Percentiles rank a stretch among this genome's conserved stretches.
Evolutionary conservation across 2,113 vertebrate genomes (phyloP).

Genomic region (Oreotrochilus melanogaster): DNA sequence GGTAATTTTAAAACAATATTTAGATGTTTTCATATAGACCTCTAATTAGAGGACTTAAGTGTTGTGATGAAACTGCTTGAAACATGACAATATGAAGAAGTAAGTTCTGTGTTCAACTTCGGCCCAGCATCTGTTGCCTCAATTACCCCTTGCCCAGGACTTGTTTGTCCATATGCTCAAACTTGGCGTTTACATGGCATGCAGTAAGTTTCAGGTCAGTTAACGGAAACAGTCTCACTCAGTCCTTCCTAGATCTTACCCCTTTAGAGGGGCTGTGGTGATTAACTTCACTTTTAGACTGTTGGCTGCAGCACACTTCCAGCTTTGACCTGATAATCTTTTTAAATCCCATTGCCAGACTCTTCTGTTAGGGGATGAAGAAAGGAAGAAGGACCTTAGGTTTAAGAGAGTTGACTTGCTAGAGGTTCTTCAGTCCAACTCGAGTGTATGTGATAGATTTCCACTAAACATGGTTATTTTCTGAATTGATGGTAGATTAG

Average conservation of each 20-base stretch:
- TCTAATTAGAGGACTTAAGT: neutral
- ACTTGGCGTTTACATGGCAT: neutral
- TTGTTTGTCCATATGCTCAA: neutral
- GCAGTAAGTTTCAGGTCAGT: neutral
- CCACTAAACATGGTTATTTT: neutral
- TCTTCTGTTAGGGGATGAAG: neutral
- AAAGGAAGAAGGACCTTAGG: neutral
- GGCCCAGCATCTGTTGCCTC: neutral
- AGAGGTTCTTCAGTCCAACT: neutral
- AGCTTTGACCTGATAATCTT: constrained; percentile 47
- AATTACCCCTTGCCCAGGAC: neutral
- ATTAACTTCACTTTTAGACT: constrained; percentile 60
- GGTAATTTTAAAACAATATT: too few relatives aligned
- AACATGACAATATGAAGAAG: accelerated
- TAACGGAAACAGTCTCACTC: neutral
- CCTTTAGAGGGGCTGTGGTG: neutral
- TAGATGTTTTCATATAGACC: neutral
- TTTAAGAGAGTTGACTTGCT: neutral
- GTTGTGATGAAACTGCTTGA: neutral
- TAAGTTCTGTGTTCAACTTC: neutral
- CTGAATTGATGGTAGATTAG: neutral
- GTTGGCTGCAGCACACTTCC: neutral
- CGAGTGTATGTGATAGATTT: neutral
- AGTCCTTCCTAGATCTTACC: neutral
- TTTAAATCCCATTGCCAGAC: constrained; percentile 2